Conservation (phyloP, 2,888 invertebrate genomes). For the Ectemnius cavifrons region DNA sequence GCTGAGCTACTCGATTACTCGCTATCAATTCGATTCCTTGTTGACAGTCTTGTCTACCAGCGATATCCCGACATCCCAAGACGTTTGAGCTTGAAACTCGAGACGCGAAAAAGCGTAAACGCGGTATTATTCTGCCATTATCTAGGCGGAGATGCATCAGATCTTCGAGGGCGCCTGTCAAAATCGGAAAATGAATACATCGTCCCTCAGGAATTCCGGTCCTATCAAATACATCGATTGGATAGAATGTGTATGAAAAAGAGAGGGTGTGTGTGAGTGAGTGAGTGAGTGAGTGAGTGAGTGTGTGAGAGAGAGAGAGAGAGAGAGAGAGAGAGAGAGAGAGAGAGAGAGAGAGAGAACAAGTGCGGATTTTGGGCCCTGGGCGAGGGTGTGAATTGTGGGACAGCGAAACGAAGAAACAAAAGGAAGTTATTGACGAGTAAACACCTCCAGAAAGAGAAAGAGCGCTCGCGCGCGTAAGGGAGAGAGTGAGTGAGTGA, state of each 20-base stretch:
- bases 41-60: too few species aligned
- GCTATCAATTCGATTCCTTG: too few species aligned
- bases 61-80: too few species aligned
- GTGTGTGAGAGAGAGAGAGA: background rate
- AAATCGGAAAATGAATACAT: background rate
- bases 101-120: too few species aligned
- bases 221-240: constrained; percentile 31
- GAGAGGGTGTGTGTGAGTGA: too few species aligned
- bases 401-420: constrained; percentile 64
- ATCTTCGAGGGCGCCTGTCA: background rate
- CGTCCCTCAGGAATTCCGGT: constrained; percentile 26
- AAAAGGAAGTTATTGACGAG: constrained; percentile 74
- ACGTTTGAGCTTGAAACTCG: too few species aligned
- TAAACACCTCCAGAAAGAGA: constrained; percentile 66
- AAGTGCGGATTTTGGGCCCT: constrained; percentile 42
- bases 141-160: too few species aligned
- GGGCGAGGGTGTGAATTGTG: constrained; percentile 47
- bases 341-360: constrained; percentile 6
- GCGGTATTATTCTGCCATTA: too few species aligned
- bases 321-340: background rate
- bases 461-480: too few species aligned
- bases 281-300: too few species aligned
- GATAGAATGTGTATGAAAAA: background rate
- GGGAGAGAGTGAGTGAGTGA: too few species aligned
- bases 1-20: too few species aligned